A percentile compares a stretch with the other conserved stretches of the same genome.
These are phyloP conservation scores for Bombus pyrosoma DNA, from an alignment of 1,140 invertebrate species.

Conservation along the genomic window DNA sequence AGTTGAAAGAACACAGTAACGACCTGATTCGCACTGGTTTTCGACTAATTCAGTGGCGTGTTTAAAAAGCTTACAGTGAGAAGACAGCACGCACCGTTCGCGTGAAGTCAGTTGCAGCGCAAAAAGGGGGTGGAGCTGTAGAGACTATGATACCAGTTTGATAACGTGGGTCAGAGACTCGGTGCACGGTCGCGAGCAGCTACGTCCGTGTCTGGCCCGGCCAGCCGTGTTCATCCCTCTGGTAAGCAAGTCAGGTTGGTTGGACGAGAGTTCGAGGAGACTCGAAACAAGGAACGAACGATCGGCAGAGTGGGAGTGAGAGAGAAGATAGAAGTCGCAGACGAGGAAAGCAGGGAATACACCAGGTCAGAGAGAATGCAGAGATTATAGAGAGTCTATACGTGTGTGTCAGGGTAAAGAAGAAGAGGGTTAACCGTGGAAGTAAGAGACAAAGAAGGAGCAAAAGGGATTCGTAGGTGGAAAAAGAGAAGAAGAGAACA, in stretches of 20 bases:
- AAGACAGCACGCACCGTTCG: neutral
- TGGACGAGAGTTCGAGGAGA: neutral
- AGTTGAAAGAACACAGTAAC: neutral
- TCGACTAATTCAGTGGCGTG: neutral
- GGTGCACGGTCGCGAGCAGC: conserved; percentile 18
- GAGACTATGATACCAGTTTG: conserved; percentile 30
- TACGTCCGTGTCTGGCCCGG: conserved; percentile 23
- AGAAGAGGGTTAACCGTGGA: neutral
- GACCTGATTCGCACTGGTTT: neutral
- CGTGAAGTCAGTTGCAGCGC: neutral
- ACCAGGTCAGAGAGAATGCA: neutral
- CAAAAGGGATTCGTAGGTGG: neutral
- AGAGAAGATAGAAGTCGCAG: neutral
- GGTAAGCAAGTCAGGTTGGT: neutral
- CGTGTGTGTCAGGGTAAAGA: neutral
- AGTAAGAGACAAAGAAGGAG: neutral
- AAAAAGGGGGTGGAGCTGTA: too few relatives aligned
- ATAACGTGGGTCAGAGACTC: conserved; percentile 35
- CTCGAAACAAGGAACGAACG: neutral
- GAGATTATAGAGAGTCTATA: conserved; percentile 3
- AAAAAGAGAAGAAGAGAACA: conserved; percentile 33
- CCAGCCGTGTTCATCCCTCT: neutral
- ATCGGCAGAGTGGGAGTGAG: neutral
- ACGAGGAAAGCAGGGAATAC: neutral
- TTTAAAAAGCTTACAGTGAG: neutral